phyloP scores from a whole-genome alignment of 64 coral and sea anemone species.

The Cladopsammia gracilis region DNA sequence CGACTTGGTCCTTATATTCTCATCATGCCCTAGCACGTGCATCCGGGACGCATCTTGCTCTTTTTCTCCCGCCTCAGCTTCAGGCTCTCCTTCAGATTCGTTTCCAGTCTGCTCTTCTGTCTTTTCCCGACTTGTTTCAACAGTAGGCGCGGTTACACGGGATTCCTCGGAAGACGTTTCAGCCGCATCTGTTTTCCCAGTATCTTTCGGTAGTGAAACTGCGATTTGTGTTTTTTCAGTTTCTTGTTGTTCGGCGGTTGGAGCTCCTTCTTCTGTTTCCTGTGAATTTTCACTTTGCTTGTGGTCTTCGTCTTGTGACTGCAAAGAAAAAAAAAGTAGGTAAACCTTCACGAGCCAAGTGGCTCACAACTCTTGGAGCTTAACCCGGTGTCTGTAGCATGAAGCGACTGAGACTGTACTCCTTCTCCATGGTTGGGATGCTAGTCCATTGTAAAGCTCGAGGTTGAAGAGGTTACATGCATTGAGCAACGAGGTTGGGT shows the following conservation, averaged over 20 bases:
- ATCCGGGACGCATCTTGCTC: conserved; percentile 73
- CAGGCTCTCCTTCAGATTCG: conserved; percentile 5
- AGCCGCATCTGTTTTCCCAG: background rate
- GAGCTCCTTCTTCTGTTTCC: background rate
- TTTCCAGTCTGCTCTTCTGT: background rate
- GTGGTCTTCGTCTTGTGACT: background rate
- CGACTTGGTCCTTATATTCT: conserved; percentile 86
- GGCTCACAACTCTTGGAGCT: too few relatives aligned
- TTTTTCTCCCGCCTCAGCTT: background rate
- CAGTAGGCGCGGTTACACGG: background rate
- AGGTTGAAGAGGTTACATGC: background rate
- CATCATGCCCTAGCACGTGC: conserved; percentile 91
- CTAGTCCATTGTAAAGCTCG: too few relatives aligned
- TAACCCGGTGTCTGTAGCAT: too few relatives aligned
- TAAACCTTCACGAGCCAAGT: too few relatives aligned
- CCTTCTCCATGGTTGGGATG: too few relatives aligned
- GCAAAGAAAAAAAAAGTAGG: background rate
- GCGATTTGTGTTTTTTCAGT: background rate
- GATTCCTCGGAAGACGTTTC: background rate
- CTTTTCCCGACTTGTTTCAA: background rate
- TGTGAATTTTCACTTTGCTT: background rate
- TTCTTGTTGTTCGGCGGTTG: background rate
- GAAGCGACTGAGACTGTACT: too few relatives aligned
- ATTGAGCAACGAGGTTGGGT: too few relatives aligned
- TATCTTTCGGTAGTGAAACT: background rate